Conservation (phyloP, 2,888 invertebrate species). For the Nemotelus nigrinus region DNA sequence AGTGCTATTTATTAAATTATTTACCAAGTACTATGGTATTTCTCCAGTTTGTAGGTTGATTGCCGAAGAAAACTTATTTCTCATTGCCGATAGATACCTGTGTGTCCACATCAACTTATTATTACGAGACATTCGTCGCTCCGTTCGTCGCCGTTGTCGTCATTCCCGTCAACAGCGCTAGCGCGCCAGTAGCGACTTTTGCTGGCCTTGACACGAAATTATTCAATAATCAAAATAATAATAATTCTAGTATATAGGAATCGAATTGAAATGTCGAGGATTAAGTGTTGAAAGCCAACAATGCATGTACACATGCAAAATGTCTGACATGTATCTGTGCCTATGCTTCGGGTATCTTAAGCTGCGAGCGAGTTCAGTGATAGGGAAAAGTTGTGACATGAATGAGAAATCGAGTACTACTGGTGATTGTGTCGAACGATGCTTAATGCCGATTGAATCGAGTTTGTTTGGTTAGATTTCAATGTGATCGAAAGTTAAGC, state of each 20-base stretch:
- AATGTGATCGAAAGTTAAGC: no score
- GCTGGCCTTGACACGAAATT: constrained; percentile 19
- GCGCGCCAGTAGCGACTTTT: constrained; percentile 17
- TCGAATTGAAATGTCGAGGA: constrained; percentile 27
- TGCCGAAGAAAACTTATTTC: not conserved
- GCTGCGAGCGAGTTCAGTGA: not conserved
- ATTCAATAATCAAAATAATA: constrained; percentile 9
- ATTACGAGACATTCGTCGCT: no score
- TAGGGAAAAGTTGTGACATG: constrained; percentile 25
- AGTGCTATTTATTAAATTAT: not conserved
- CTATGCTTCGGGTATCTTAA: not conserved
- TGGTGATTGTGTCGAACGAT: not conserved
- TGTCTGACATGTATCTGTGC: not conserved
- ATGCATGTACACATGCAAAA: not conserved
- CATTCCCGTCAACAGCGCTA: no score
- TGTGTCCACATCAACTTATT: no score
- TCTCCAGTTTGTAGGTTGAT: not conserved
- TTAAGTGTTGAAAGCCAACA: constrained; percentile 9
- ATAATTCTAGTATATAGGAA: constrained; percentile 8
- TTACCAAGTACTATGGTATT: not conserved
- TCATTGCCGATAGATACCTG: no score
- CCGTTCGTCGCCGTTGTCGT: no score
- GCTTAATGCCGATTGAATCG: no score
- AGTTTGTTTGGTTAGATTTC: no score
- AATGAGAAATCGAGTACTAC: constrained; percentile 30